Conservation (phyloP, 1,140 invertebrate species). For the Drosophila athabasca region DNA sequence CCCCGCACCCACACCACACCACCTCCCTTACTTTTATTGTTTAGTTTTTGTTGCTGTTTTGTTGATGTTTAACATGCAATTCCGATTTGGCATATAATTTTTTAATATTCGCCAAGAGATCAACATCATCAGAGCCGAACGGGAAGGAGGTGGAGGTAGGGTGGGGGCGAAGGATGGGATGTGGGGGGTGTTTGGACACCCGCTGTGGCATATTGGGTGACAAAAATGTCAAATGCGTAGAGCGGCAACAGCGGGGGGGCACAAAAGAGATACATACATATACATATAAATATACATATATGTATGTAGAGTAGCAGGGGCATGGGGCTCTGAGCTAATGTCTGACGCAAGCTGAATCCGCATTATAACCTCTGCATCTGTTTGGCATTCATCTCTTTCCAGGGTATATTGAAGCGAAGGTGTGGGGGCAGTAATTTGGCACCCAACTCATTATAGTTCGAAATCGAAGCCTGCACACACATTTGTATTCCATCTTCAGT, state of each 20-base stretch:
- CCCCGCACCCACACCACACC: neutral
- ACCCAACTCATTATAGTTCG: too few species aligned
- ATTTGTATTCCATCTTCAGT: too few species aligned
- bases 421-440: too few species aligned
- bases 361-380: slow-evolving; percentile 6
- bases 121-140: neutral
- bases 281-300: too few species aligned
- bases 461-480: too few species aligned
- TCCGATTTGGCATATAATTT: slow-evolving; percentile 82
- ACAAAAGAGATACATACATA: neutral
- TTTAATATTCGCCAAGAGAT: slow-evolving; percentile 55
- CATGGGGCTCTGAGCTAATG: slow-evolving; percentile 1
- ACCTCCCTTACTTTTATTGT: slow-evolving; percentile 8
- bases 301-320: too few species aligned
- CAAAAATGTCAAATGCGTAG: slow-evolving; percentile 76
- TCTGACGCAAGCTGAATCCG: slow-evolving; percentile 44
- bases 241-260: slow-evolving; percentile 19
- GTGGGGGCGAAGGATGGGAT: neutral
- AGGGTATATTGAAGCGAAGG: too few species aligned
- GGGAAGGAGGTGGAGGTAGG: neutral
- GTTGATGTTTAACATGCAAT: slow-evolving; percentile 75
- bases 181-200: slow-evolving; percentile 34
- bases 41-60: slow-evolving; percentile 58
- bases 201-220: slow-evolving; percentile 72
- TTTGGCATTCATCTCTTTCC: too few species aligned